phyloP scores from a whole-genome alignment of 2,797 vertebrate species.

The Tachyglossus aculeatus region DNA sequence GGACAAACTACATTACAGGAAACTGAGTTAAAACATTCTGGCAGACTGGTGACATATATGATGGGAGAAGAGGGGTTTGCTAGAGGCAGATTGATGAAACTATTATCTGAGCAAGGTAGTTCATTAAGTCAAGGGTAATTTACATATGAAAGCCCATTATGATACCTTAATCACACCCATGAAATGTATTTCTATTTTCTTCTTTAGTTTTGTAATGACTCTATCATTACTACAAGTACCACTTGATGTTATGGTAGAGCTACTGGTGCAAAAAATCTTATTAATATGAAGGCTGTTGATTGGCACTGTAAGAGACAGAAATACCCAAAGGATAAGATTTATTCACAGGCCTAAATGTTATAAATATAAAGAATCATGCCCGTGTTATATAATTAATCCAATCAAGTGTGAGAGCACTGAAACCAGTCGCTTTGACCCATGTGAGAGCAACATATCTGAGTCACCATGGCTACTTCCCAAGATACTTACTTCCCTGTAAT shows the following conservation, averaged over 20 bases:
- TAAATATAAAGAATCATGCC: constrained; percentile 30
- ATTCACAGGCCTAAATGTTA: constrained; percentile 22
- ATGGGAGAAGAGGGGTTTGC: constrained; percentile 10
- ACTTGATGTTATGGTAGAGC: constrained; percentile 23
- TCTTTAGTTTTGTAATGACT: constrained; percentile 44
- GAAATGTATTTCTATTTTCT: constrained; percentile 43
- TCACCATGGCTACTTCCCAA: constrained; percentile 31
- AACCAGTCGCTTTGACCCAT: constrained; percentile 27
- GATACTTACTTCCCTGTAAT: constrained; percentile 28
- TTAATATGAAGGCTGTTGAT: constrained; percentile 30
- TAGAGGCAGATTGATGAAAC: constrained; percentile 25
- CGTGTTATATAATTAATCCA: constrained; percentile 19
- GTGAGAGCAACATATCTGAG: constrained; percentile 15
- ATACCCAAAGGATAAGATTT: constrained; percentile 46
- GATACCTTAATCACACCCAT: constrained; percentile 35
- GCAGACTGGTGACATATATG: not conserved
- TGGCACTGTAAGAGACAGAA: constrained; percentile 44
- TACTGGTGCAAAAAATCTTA: constrained; percentile 32
- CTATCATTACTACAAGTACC: constrained; percentile 38
- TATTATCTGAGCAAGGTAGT: constrained; percentile 13
- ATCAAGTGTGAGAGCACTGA: constrained; percentile 33
- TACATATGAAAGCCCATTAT: constrained; percentile 33
- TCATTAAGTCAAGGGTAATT: constrained; percentile 37
- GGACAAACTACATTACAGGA: not conserved
- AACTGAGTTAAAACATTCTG: not conserved